Percentiles rank a stretch among this genome's conserved stretches.
Evolutionary conservation across 2,797 vertebrate species (phyloP).

Genomic region (Danio choprae): DNA sequence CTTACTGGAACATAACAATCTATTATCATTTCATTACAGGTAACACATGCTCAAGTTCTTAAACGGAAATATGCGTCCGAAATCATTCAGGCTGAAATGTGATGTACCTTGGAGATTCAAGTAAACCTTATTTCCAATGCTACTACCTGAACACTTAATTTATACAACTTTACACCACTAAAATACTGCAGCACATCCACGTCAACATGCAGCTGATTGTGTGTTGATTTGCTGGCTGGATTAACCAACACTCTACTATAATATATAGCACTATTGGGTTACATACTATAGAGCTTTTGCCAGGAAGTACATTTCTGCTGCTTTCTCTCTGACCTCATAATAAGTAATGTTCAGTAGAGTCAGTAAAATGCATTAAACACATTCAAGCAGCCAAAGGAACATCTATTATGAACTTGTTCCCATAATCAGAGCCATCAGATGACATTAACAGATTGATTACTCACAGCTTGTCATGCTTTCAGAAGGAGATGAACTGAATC

Average conservation of each 20-base stretch:
- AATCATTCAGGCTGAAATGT: neutral
- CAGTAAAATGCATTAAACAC: neutral
- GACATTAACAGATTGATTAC: too few relatives aligned
- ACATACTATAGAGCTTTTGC: neutral
- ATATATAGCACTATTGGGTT: neutral
- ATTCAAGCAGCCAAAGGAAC: neutral
- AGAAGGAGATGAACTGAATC: too few relatives aligned
- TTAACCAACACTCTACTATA: neutral
- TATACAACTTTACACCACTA: neutral
- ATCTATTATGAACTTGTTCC: neutral
- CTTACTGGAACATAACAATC: conserved; percentile 11
- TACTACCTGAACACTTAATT: neutral
- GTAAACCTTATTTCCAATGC: conserved; percentile 1
- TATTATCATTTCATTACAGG: conserved; percentile 12
- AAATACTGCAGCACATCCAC: conserved; percentile 3
- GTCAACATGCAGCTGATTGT: neutral
- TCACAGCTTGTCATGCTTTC: too few relatives aligned
- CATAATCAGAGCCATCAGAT: too few relatives aligned
- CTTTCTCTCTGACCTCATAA: conserved; percentile 1
- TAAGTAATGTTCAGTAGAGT: neutral
- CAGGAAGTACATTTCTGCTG: neutral
- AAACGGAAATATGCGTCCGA: neutral
- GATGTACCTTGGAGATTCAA: conserved; percentile 9
- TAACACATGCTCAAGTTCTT: conserved; percentile 9
- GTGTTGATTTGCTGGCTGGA: conserved; percentile 21